These are phyloP conservation scores for Zalophus californianus DNA, from an alignment of 2,797 vertebrate genomes.

Conservation along the genomic window DNA sequence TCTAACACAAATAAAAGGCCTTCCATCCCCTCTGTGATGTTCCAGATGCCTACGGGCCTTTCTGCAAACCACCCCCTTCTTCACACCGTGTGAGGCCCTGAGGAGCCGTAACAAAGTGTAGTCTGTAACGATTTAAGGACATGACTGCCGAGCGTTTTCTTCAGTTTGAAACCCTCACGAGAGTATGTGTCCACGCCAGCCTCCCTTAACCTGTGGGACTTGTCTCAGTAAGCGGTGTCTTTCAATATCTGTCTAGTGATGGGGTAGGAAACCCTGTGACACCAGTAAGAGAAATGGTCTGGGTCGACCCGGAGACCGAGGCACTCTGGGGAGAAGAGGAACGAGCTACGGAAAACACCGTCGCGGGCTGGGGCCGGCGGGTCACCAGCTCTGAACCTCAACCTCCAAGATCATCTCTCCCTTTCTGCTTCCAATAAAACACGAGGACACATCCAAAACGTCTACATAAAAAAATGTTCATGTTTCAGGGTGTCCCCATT, in stretches of 20 bases:
- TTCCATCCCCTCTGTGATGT: background rate
- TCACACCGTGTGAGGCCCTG: background rate
- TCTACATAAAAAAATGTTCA: fast-evolving
- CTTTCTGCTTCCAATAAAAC: background rate
- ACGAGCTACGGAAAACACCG: too few relatives aligned
- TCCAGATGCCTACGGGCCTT: background rate
- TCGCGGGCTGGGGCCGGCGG: fast-evolving
- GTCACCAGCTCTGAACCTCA: background rate
- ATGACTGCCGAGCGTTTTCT: background rate
- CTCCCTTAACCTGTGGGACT: fast-evolving
- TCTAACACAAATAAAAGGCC: background rate
- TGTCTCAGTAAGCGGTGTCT: background rate
- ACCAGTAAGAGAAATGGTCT: fast-evolving
- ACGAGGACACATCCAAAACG: fast-evolving
- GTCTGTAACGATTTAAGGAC: background rate
- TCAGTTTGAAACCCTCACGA: background rate
- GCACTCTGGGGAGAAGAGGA: fast-evolving
- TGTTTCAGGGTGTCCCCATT: background rate
- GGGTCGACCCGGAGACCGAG: fast-evolving
- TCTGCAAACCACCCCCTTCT: background rate
- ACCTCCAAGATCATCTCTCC: background rate
- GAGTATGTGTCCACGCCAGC: too few relatives aligned
- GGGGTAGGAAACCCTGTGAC: background rate
- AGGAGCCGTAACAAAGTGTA: fast-evolving
- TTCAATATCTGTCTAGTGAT: background rate